phyloP scores from a whole-genome alignment of 2,888 invertebrate species.

The Tenthredo livida region DNA sequence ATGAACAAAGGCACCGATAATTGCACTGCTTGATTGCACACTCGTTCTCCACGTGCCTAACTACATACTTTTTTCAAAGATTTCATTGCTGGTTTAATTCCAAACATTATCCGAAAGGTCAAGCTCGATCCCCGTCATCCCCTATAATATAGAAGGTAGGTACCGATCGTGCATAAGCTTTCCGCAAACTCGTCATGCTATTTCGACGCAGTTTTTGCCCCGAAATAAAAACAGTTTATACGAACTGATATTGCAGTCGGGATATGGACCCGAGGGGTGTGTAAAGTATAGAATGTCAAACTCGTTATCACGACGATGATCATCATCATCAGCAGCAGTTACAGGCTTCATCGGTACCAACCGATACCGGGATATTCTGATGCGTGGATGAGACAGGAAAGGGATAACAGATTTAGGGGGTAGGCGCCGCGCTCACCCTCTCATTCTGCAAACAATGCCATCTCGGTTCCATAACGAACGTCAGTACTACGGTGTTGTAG shows the following conservation, averaged over 20 bases:
- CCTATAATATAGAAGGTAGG: not conserved
- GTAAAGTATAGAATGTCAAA: conserved; percentile 44
- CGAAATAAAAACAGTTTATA: conserved; percentile 35
- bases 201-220: not conserved
- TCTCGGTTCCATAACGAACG: conserved; percentile 77
- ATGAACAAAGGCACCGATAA: conserved; percentile 75
- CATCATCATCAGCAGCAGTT: conserved; percentile 49
- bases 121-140: not conserved
- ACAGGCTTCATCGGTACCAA: conserved; percentile 1
- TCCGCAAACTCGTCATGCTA: not conserved
- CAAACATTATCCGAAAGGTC: not conserved
- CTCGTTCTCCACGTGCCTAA: conserved; percentile 64
- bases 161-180: not conserved
- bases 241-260: conserved; percentile 44
- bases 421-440: conserved; percentile 69
- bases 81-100: not conserved
- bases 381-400: conserved; percentile 54
- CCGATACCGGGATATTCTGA: conserved; percentile 13
- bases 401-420: conserved; percentile 58
- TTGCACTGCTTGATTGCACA: conserved; percentile 75
- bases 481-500: conserved; percentile 58
- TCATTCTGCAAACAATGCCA: conserved; percentile 77
- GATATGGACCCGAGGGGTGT: conserved; percentile 50
- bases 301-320: conserved; percentile 34
- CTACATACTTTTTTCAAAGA: not conserved